Evolutionary conservation across 2,888 invertebrate genomes (phyloP).

Genomic region (Venustoraphidia nigricollis): DNA sequence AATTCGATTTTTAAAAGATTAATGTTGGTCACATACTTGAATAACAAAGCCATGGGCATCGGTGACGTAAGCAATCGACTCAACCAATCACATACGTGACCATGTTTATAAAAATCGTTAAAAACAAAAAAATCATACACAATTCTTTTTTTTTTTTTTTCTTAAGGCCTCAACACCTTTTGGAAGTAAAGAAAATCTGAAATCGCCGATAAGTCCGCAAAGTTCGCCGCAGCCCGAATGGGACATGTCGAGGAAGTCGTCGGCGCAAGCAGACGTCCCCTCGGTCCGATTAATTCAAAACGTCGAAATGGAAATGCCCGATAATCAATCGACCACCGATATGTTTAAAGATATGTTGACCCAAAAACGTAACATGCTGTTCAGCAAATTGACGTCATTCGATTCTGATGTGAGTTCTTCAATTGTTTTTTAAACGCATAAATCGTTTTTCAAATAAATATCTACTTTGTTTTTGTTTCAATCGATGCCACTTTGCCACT

Average conservation of each 20-base stretch:
- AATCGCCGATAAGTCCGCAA: constrained; percentile 46
- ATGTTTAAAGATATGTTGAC: constrained; percentile 89
- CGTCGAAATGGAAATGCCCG: constrained; percentile 44
- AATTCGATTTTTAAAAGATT: background rate
- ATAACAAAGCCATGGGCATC: no score
- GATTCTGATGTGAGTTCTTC: constrained; percentile 71
- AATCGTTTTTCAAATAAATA: no score
- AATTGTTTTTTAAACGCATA: no score
- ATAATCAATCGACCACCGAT: constrained; percentile 68
- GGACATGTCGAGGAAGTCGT: constrained; percentile 46
- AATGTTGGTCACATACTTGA: no score
- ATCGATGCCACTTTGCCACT: no score
- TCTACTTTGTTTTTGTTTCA: no score
- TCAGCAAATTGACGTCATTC: constrained; percentile 76
- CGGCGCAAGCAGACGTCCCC: constrained; percentile 44
- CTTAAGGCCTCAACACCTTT: constrained; percentile 45
- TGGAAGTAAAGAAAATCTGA: constrained; percentile 50
- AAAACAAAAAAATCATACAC: no score
- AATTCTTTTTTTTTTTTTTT: constrained; percentile 17
- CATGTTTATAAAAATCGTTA: no score
- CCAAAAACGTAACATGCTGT: constrained; percentile 75
- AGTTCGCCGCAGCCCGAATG: constrained; percentile 35
- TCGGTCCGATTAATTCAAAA: constrained; percentile 41
- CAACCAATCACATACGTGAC: no score
- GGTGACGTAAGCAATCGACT: no score